Conservation (phyloP, 2,797 vertebrate genomes). For the Rhabdophis nuchalis region DNA sequence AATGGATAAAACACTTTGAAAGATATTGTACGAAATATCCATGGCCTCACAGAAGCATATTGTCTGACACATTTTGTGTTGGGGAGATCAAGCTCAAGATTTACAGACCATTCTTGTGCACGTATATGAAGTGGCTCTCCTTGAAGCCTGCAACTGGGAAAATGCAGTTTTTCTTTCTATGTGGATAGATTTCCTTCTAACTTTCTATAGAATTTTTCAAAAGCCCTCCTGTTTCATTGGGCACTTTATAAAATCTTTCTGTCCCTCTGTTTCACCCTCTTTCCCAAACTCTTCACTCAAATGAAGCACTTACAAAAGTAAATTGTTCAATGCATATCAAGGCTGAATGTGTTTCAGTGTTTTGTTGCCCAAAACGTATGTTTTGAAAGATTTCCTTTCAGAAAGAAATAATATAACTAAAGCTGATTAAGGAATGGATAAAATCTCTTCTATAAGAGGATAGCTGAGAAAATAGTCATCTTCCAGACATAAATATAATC, state of each 20-base stretch:
- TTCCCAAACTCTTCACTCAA: neutral
- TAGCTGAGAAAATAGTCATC: neutral
- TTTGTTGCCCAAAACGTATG: neutral
- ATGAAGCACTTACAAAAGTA: neutral
- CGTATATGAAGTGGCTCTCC: neutral
- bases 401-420: neutral
- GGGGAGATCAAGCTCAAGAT: neutral
- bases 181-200: neutral
- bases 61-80: neutral
- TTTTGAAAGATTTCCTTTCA: conserved; percentile 16
- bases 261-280: neutral
- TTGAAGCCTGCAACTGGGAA: neutral
- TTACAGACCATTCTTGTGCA: neutral
- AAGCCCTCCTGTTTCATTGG: neutral
- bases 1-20: neutral
- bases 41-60: neutral
- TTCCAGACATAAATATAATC: conserved; percentile 4
- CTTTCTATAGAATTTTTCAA: conserved; percentile 10
- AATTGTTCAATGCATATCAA: neutral
- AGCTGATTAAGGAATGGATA: neutral
- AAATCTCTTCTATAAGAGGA: neutral
- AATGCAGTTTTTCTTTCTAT: neutral
- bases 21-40: neutral
- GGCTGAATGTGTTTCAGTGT: neutral
- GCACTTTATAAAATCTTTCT: neutral